Percentiles rank a stretch among this genome's conserved stretches.
These are phyloP conservation scores for Epizoanthus rinbou DNA, from an alignment of 92 coral and sea anemone genomes.

Conservation along the genomic window DNA sequence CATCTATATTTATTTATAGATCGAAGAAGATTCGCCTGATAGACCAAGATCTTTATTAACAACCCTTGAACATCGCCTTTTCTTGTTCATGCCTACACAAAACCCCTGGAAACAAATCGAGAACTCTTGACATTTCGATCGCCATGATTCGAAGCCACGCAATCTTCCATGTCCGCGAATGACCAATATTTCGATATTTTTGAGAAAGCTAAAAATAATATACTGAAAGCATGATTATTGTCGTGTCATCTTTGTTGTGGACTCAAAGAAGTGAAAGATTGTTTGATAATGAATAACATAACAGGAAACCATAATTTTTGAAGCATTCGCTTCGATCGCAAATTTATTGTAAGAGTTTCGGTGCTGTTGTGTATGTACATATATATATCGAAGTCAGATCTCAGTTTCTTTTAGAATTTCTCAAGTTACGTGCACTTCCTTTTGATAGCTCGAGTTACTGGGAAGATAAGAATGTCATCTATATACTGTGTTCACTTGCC, in stretches of 20 bases:
- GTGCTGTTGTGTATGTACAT: neutral
- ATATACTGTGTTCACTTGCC: neutral
- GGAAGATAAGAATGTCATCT: neutral
- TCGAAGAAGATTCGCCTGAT: neutral
- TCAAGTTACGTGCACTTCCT: constrained; percentile 13
- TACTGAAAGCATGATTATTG: constrained; percentile 1
- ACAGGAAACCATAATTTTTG: neutral
- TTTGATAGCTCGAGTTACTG: constrained; percentile 12
- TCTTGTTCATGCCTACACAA: constrained; percentile 2
- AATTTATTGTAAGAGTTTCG: neutral
- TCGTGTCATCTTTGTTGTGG: neutral
- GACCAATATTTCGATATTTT: constrained; percentile 28
- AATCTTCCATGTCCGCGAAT: neutral
- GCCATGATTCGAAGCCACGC: constrained; percentile 3
- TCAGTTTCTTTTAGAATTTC: neutral
- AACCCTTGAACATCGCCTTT: neutral
- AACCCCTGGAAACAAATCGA: constrained; percentile 14
- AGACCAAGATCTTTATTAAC: constrained; percentile 19
- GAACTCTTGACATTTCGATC: constrained; percentile 31
- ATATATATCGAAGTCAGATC: neutral
- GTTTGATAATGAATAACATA: neutral
- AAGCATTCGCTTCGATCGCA: neutral
- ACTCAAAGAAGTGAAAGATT: neutral
- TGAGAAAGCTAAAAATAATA: neutral
- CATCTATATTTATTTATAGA: neutral